Evolutionary conservation across 1,140 invertebrate genomes (phyloP), one percentile per base, ranked within the genome.

Genomic region (Drosophila truncata): DNA sequence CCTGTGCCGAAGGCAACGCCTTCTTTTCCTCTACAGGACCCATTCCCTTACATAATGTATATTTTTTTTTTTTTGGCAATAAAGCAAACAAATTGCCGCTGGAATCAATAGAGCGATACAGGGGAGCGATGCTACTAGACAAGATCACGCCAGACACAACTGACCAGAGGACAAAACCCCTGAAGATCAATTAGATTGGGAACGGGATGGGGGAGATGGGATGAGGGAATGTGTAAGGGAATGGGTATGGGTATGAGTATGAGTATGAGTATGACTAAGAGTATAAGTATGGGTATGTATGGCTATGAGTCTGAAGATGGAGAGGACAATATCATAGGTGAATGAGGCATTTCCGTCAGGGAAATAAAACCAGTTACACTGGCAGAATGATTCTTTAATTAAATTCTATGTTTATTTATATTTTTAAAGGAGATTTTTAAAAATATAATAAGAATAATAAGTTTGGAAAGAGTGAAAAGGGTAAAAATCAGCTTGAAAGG

Each of bases 121-220:
- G 37, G 41, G 25, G 46, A 46, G 14, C 47, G 42, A 14, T 46
- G 61, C 76, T 72, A 73, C 59, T 77, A 50, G 71, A 88, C 62
- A 80, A 50, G 71, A 88, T 87, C 84, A 88, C 80, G 84, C 84
- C 83, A 80, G 66, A n/a, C 44, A 42, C 37, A 63, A 86, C 70
- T 82, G 76, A 76, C 80, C 76, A 69, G 49, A 71, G 72, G 66
- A 88, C 84, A 87, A 77, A 78, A 64, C 63, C 62, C 64, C 54
- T 16, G 33, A 69, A 80, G 72, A 84, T 83, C 81, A 83, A 84
- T 84, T 76, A 77, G 75, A 76, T 59, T 55, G 52, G 9, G 2
- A 54, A 37, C 52, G 31, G 50, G 29, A 37, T 23, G 13, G 29
- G 13, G 14, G 8, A 47, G 7, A 16, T 4, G 14, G 14, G 3